These are phyloP conservation scores for Margarornis squamiger DNA, from an alignment of 2,797 vertebrate genomes.

Conservation along the genomic window DNA sequence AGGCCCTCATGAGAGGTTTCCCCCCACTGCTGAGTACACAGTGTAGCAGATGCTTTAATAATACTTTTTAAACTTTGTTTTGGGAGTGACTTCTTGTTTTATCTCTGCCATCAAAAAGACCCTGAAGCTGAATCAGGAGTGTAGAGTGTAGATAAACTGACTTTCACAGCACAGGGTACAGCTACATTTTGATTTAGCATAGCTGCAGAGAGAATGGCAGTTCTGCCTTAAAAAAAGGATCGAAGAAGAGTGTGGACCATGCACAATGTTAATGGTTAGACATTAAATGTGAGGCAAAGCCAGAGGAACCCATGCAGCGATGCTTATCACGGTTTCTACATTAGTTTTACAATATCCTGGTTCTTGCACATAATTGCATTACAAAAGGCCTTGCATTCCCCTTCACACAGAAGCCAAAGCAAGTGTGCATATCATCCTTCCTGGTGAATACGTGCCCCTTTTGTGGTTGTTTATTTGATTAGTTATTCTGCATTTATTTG, in stretches of 20 bases:
- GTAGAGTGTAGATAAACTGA: background rate
- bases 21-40: background rate
- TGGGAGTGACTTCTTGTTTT: background rate
- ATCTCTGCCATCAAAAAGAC: background rate
- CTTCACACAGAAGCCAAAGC: background rate
- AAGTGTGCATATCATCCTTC: background rate
- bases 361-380: background rate
- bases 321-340: slow-evolving; percentile 26
- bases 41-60: background rate
- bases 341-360: background rate
- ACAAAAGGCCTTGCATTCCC: background rate
- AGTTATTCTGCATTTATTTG: slow-evolving; percentile 67
- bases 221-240: background rate
- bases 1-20: background rate
- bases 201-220: background rate
- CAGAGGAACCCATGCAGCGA: background rate
- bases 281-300: background rate
- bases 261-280: slow-evolving; percentile 20
- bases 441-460: background rate
- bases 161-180: background rate
- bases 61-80: background rate
- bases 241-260: background rate
- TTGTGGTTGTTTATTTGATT: slow-evolving; percentile 58
- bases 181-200: background rate
- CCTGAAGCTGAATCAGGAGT: background rate